Evolutionary conservation across 2,113 vertebrate species (phyloP), one percentile per base, ranked within the genome.

Genomic region (Gila orcuttii): DNA sequence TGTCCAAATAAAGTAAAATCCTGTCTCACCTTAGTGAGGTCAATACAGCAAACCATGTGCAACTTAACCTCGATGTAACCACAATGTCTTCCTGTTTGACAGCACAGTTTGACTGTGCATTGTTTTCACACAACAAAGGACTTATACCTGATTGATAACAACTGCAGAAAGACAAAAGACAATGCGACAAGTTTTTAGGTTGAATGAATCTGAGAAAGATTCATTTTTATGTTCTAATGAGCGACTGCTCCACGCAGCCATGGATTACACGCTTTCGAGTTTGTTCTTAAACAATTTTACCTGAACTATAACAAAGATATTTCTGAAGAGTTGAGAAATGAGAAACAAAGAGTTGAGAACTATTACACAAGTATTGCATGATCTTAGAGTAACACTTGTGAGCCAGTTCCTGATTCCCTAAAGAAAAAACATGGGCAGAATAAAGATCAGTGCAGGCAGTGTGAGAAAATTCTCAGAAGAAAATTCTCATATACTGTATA

Each of bases 31-130:
- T 82, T 81, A 50, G 36, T 79, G 74, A 83, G 68, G 68, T 57
- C 45, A 80, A 68, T 83, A 47, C 64, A 83, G 73, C 64, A 85
- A 87, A 87, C 82, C 68, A 83, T 45, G 47, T 25, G 52, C 60
- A 78, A n/a, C 42, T 42, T 45, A 77, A 73, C 52, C 64, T 74
- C 68, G 19, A 57, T 60, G 13, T 74, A 52, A 83, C 86, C 83
- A 80, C 88, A 84, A 60, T 19, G 6, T 15, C 76, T 87, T 87
- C 86, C 88, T 89, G 86, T 87, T 76, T 81, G n/a, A 89, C 79
- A 79, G 62, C n/a, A 79, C 19, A 79, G 45, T 36, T 57, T 21
- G 47, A 77, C 47, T 31, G 31, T 68, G 25, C 39, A 82, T 66
- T 66, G 23, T 64, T 64, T 81, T 66, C 10, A 47, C 31, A 81